A percentile compares a stretch with the other conserved stretches of the same genome.
These are phyloP conservation scores for Nematopogon swammerdamellus DNA, from an alignment of 2,888 invertebrate genomes.

Conservation along the genomic window DNA sequence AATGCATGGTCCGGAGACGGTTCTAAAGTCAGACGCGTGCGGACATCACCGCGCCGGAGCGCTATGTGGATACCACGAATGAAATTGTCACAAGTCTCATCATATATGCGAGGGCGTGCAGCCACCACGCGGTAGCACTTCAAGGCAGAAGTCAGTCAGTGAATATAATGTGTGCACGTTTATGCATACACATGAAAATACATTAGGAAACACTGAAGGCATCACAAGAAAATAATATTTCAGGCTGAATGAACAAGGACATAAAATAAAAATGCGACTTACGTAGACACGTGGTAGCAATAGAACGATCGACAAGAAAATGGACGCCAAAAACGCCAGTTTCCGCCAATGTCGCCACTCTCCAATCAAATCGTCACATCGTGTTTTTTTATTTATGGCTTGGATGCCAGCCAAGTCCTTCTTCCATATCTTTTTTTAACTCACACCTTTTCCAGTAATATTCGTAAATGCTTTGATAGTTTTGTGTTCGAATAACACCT, in stretches of 20 bases:
- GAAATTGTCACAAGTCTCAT: slow-evolving; percentile 37
- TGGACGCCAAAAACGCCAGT: no score
- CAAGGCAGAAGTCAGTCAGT: slow-evolving; percentile 25
- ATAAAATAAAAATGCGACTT: not conserved
- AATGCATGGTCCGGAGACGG: not conserved
- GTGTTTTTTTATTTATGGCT: no score
- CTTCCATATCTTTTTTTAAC: no score
- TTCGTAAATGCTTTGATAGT: no score
- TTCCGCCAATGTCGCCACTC: no score
- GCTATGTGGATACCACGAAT: slow-evolving; percentile 46
- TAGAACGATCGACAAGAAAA: slow-evolving; percentile 45
- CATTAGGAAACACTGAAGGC: not conserved
- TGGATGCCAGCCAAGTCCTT: no score
- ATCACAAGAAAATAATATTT: not conserved
- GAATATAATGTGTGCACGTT: slow-evolving; percentile 19
- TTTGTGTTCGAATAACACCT: no score
- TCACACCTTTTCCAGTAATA: no score
- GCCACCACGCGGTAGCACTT: no score
- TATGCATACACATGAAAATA: not conserved
- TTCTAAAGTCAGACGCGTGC: slow-evolving; percentile 35
- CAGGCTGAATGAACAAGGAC: no score
- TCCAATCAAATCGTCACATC: no score
- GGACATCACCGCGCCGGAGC: slow-evolving; percentile 42
- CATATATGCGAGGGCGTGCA: slow-evolving; percentile 16
- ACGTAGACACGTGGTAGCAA: slow-evolving; percentile 31